These are phyloP conservation scores for Cynoglossus semilaevis DNA, from an alignment of 2,113 vertebrate species.

Conservation along the genomic window DNA sequence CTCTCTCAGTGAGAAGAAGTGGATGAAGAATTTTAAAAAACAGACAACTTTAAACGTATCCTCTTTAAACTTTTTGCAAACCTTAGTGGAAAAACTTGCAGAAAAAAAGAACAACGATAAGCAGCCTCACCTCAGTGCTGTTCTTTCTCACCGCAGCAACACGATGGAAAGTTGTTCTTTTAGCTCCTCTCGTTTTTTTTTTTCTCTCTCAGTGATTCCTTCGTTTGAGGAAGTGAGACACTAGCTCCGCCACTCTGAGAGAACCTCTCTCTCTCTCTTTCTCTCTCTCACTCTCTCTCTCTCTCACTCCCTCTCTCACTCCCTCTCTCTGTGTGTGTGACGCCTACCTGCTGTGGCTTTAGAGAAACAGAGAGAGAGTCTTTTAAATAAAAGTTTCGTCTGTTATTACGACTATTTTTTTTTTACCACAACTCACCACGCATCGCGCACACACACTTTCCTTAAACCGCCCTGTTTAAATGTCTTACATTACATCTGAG, in stretches of 20 bases:
- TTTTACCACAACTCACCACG: neutral
- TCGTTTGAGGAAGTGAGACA: slow-evolving; percentile 69
- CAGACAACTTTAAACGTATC: too few relatives aligned
- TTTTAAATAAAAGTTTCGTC: slow-evolving; percentile 13
- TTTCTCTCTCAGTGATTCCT: slow-evolving; percentile 57
- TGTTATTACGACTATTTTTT: neutral
- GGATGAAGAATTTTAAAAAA: neutral
- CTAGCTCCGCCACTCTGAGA: slow-evolving; percentile 51
- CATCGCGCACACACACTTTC: too few relatives aligned
- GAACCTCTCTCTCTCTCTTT: slow-evolving; percentile 22
- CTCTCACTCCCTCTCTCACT: slow-evolving; percentile 1
- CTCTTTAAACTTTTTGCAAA: slow-evolving; percentile 5
- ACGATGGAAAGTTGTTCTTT: slow-evolving; percentile 31
- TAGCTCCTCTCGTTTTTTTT: slow-evolving; percentile 43
- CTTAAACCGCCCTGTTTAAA: too few relatives aligned
- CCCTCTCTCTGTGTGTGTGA: too few relatives aligned
- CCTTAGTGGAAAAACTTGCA: neutral
- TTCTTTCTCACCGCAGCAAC: neutral
- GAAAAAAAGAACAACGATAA: neutral
- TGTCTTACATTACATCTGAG: too few relatives aligned
- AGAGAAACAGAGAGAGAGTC: too few relatives aligned
- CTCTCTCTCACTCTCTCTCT: slow-evolving; percentile 43
- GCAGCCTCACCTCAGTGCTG: slow-evolving; percentile 41
- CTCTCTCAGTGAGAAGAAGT: too few relatives aligned
- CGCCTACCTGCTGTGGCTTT: too few relatives aligned